phyloP scores from a whole-genome alignment of 2,797 vertebrate species.

The Phataginus tricuspis region DNA sequence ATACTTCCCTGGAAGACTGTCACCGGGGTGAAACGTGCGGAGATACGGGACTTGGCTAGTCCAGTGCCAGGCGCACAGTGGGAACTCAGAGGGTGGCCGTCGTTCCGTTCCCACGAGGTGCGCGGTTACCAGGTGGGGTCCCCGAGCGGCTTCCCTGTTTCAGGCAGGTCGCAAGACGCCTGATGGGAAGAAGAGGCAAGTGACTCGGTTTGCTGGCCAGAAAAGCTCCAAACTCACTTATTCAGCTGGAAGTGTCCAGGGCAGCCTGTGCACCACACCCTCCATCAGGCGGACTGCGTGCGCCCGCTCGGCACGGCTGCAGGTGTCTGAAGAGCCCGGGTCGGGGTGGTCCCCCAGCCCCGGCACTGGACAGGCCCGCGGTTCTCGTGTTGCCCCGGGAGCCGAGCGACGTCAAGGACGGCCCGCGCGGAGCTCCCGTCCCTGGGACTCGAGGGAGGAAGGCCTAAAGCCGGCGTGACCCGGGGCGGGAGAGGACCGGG shows the following conservation, averaged over 20 bases:
- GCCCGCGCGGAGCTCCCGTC: not conserved
- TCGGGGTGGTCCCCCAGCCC: not conserved
- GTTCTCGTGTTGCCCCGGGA: not conserved
- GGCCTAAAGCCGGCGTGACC: not conserved
- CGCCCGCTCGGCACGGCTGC: not conserved
- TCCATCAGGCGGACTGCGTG: not conserved
- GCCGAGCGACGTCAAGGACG: not conserved
- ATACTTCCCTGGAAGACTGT: not conserved
- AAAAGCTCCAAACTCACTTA: not conserved
- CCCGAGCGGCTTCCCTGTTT: not conserved
- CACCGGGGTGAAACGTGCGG: not conserved
- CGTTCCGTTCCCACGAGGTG: too few relatives aligned
- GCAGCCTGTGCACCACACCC: not conserved
- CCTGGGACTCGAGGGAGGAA: not conserved
- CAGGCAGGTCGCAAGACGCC: not conserved
- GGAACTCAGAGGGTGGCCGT: not conserved
- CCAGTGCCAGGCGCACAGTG: not conserved
- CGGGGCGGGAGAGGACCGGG: not conserved
- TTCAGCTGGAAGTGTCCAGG: not conserved
- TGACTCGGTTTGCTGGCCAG: not conserved
- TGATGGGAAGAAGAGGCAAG: not conserved
- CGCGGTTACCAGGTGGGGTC: not conserved
- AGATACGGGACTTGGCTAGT: not conserved
- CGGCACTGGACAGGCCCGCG: not conserved
- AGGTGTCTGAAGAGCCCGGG: not conserved